phyloP scores from a whole-genome alignment of 2,888 invertebrate species.

The Zelleria hepariella region DNA sequence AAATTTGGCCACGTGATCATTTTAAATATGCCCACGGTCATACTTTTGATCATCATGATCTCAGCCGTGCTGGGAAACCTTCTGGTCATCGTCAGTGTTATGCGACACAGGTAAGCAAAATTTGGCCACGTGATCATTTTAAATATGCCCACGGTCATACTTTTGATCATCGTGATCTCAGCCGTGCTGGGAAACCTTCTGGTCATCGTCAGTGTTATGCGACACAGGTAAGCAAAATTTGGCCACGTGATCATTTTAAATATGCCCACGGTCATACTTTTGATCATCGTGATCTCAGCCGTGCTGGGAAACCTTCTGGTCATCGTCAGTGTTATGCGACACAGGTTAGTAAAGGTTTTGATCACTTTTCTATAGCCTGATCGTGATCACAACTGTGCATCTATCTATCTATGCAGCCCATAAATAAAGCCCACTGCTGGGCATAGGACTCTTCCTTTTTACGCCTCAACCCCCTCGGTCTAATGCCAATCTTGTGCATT shows the following conservation, averaged over 20 bases:
- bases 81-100: conserved; percentile 77
- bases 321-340: conserved; percentile 93
- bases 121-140: conserved; percentile 49
- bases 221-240: conserved; percentile 70
- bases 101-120: not conserved
- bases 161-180: conserved; percentile 90
- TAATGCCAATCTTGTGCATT: too few relatives aligned
- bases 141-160: conserved; percentile 79
- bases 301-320: conserved; percentile 94
- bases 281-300: conserved; percentile 91
- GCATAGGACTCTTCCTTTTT: too few relatives aligned
- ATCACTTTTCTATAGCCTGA: conserved; percentile 78
- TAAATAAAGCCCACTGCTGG: too few relatives aligned
- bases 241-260: conserved; percentile 62
- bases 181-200: conserved; percentile 94
- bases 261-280: conserved; percentile 82
- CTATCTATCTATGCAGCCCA: too few relatives aligned
- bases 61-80: conserved; percentile 94
- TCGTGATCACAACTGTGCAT: conserved; percentile 89
- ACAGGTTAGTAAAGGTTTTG: conserved; percentile 48
- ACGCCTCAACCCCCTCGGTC: too few relatives aligned
- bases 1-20: not conserved
- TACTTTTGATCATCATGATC: conserved; percentile 90
- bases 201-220: conserved; percentile 94
- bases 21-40: conserved; percentile 16